Evolutionary conservation across 2,888 invertebrate species (phyloP).

Genomic region (Helobdella robusta): DNA sequence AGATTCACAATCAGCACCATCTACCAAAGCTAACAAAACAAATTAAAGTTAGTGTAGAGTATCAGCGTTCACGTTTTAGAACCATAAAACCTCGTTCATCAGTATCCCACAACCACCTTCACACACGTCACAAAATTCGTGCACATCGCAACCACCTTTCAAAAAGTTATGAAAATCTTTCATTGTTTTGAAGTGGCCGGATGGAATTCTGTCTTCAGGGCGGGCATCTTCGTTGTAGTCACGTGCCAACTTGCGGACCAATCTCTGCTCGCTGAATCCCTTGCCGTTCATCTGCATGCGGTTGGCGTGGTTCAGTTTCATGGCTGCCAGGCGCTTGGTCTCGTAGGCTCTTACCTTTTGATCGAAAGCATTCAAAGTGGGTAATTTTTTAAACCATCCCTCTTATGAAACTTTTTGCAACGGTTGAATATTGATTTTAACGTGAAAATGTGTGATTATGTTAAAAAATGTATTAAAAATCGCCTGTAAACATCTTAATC

Average conservation of each 20-base stretch:
- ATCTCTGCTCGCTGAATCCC: conserved; percentile 28
- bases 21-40: too few species aligned
- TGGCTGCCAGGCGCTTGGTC: conserved; percentile 32
- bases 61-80: too few species aligned
- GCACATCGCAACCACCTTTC: conserved; percentile 30
- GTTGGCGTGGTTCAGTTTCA: conserved; percentile 29
- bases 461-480: neutral
- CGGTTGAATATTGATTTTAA: neutral
- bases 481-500: neutral
- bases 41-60: too few species aligned
- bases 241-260: conserved; percentile 24
- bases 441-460: neutral
- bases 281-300: conserved; percentile 32
- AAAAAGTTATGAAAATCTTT: conserved; percentile 31
- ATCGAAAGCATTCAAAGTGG: neutral
- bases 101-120: too few species aligned
- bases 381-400: neutral
- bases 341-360: conserved; percentile 35
- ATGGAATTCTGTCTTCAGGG: conserved; percentile 11
- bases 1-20: too few species aligned
- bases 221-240: conserved; percentile 29
- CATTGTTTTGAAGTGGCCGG: conserved; percentile 26
- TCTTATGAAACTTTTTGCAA: too few species aligned
- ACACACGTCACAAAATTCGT: too few species aligned
- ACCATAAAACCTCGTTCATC: too few species aligned